Conservation (phyloP, 2,888 invertebrate genomes). For the Ormyrus rosae region DNA sequence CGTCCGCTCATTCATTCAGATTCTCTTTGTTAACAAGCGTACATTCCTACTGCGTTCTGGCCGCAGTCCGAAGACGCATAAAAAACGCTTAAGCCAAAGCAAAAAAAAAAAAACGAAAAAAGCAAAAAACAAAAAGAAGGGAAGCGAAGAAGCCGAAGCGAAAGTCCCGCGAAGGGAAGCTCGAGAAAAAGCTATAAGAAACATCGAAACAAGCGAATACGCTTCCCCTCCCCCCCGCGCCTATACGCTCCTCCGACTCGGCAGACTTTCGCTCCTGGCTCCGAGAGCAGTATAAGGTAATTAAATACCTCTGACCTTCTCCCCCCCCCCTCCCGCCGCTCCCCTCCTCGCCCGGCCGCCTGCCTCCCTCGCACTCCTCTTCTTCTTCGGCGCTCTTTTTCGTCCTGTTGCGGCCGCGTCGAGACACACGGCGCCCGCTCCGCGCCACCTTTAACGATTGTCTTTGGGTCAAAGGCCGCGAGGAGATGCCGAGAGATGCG, state of each 20-base stretch:
- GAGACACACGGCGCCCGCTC: constrained; percentile 64
- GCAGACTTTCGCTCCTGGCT: constrained; percentile 29
- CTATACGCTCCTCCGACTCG: neutral
- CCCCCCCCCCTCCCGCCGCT: constrained; percentile 35
- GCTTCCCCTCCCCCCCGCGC: constrained; percentile 24
- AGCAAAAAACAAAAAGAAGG: neutral
- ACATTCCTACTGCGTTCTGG: constrained; percentile 55
- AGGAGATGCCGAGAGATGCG: neutral
- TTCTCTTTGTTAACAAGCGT: constrained; percentile 58
- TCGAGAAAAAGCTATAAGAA: constrained; percentile 53
- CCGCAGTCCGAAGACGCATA: constrained; percentile 1
- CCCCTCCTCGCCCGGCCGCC: neutral
- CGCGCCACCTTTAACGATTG: constrained; percentile 74
- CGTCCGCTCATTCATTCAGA: constrained; percentile 22
- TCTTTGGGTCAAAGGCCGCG: constrained; percentile 72
- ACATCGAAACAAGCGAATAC: constrained; percentile 56
- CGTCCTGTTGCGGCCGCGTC: constrained; percentile 30
- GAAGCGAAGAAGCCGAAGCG: constrained; percentile 14
- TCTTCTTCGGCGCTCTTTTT: constrained; percentile 44
- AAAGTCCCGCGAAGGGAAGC: constrained; percentile 28
- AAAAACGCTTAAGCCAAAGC: too few species aligned
- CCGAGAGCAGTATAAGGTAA: constrained; percentile 46
- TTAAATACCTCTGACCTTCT: constrained; percentile 57
- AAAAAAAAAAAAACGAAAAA: neutral
- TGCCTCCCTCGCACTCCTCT: neutral